Conservation (phyloP, 2,113 vertebrate genomes). For the Mormoops blainvillei region DNA sequence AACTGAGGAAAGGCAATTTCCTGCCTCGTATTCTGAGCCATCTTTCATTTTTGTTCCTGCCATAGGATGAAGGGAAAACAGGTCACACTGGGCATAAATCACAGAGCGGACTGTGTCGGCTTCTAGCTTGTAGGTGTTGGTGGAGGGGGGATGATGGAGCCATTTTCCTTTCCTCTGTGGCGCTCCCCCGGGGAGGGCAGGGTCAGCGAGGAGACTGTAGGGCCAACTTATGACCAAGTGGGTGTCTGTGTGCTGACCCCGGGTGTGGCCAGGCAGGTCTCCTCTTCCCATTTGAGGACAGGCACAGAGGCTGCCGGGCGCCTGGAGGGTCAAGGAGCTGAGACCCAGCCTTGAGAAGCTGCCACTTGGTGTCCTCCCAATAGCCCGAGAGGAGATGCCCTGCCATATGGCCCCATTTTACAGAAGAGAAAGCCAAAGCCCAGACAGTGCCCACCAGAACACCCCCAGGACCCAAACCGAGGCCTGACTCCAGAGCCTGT, state of each 20-base stretch:
- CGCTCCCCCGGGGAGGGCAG: background rate
- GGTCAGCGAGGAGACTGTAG: background rate
- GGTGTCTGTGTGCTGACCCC: background rate
- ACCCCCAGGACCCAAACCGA: background rate
- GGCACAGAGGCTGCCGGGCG: background rate
- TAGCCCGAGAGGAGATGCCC: too few relatives aligned
- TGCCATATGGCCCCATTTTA: background rate
- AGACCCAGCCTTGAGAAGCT: background rate
- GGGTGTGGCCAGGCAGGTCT: accelerated
- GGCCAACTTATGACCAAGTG: background rate
- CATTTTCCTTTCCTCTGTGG: background rate
- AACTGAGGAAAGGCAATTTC: background rate
- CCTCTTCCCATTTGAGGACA: background rate
- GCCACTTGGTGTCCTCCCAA: background rate
- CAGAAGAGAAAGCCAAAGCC: background rate
- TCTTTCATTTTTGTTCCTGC: background rate
- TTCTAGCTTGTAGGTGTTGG: background rate
- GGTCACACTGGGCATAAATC: background rate
- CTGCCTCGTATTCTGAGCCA: background rate
- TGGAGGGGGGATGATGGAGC: background rate
- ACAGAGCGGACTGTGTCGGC: accelerated
- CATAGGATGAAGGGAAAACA: background rate
- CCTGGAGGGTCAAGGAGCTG: background rate
- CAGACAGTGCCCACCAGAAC: accelerated
- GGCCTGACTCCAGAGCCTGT: background rate